These are phyloP conservation scores for Seriola quinqueradiata DNA, from an alignment of 2,113 vertebrate species.

Conservation along the genomic window DNA sequence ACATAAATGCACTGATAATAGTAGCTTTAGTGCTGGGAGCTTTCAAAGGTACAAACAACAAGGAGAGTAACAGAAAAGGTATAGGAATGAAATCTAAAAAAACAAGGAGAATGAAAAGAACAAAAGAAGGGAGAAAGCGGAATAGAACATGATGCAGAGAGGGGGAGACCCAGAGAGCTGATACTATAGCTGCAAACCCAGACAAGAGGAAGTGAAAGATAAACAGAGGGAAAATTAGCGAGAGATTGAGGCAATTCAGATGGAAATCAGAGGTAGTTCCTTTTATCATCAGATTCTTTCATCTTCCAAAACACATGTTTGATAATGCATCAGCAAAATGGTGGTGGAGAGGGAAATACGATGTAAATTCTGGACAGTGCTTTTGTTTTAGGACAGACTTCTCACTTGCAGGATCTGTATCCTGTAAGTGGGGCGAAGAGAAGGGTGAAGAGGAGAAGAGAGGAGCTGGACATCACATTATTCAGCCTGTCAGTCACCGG, in stretches of 20 bases:
- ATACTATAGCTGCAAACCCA: constrained; percentile 19
- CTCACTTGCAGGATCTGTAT: neutral
- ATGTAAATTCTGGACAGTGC: constrained; percentile 19
- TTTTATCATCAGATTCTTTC: constrained; percentile 75
- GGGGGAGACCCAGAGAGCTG: constrained; percentile 2
- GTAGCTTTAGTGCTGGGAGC: neutral
- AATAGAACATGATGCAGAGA: neutral
- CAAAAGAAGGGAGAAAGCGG: neutral
- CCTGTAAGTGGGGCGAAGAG: neutral
- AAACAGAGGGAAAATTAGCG: constrained; percentile 52
- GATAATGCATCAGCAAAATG: constrained; percentile 54
- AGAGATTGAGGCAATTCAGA: constrained; percentile 64
- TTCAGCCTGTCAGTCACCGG: neutral
- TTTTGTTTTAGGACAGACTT: constrained; percentile 26
- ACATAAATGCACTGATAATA: neutral
- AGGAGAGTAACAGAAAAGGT: neutral
- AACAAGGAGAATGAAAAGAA: constrained; percentile 17
- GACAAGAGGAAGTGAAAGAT: constrained; percentile 56
- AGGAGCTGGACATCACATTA: neutral
- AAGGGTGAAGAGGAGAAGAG: neutral
- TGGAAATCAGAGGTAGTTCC: constrained; percentile 65
- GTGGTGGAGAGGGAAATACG: neutral
- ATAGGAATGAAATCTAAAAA: neutral
- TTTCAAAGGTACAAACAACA: constrained; percentile 13
- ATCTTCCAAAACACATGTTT: constrained; percentile 70